Evolutionary conservation across 2,888 invertebrate species (phyloP), one percentile per base, ranked within the genome.

Genomic region (Catocala sponsa): DNA sequence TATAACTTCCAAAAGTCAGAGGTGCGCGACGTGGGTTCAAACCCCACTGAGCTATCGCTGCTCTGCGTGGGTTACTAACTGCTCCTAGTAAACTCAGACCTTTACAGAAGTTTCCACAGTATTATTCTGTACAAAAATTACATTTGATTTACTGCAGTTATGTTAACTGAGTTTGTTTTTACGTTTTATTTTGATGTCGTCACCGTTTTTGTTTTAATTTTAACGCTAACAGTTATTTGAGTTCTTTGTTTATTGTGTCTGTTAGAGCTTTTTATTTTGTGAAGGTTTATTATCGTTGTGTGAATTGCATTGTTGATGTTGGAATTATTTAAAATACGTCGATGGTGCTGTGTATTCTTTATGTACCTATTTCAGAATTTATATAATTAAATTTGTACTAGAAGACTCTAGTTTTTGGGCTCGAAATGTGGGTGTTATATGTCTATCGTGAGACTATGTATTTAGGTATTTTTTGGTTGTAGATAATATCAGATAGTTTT

Each of bases 61-160:
- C n/a, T n/a, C n/a, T n/a, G 25, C 4, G 25, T 25, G 25, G 2
- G 25, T 25, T 25, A 25, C 12, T 13, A 12, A 46, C 12, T 25
- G 25, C 9, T 32, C 35, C 41, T 9, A 55, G 46, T 38, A 1
- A 33, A n/a, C 47, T 43, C 52, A 25, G 15, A 56, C 56, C 42
- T 43, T 53, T 38, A 49, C 15, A 35, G 41, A 49, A 73, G 54
- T 55, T 66, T 63, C 50, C 65, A 66, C 69, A 67, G 64, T 58
- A 55, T 70, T 65, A 63, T 65, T 76, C 54, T 58, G 66, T 64
- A 70, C 57, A 69, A 74, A 76, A 74, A 72, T 76, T 70, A 74
- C 61, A 63, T 66, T 74, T 72, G 76, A 76, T 76, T 70, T 76
- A 76, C 63, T 70, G 59, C 65, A 72, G 76, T 76, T 76, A 59